These are phyloP conservation scores for Drosophila kepulauana DNA, from an alignment of 1,140 invertebrate genomes.

Conservation along the genomic window DNA sequence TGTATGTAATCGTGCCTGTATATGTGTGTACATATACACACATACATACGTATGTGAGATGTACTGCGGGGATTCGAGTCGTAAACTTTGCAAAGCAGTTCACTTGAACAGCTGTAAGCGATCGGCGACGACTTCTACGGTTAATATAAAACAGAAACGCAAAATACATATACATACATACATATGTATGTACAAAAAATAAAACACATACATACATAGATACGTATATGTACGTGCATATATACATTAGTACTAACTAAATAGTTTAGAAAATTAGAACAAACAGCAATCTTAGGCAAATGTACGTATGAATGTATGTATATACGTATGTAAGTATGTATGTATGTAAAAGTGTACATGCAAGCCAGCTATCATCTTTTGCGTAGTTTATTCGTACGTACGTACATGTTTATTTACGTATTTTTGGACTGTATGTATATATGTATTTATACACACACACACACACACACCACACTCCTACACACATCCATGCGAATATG, in stretches of 20 bases:
- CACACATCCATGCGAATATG: not conserved
- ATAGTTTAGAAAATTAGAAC: constrained; percentile 21
- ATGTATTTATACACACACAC: not conserved
- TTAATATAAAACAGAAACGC: constrained; percentile 42
- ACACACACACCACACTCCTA: not conserved
- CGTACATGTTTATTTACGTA: constrained; percentile 39
- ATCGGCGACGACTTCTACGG: constrained; percentile 71
- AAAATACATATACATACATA: constrained; percentile 22
- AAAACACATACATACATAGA: constrained; percentile 32
- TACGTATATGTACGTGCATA: constrained; percentile 26
- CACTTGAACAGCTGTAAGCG: constrained; percentile 80
- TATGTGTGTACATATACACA: constrained; percentile 25
- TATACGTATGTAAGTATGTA: constrained; percentile 24
- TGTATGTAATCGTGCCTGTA: constrained; percentile 31
- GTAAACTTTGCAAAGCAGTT: constrained; percentile 72
- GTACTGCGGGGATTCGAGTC: constrained; percentile 55
- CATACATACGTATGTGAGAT: constrained; percentile 35
- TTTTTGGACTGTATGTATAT: constrained; percentile 24
- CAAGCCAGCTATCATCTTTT: constrained; percentile 70
- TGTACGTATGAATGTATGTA: constrained; percentile 24
- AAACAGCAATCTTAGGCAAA: constrained; percentile 6
- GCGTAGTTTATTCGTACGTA: constrained; percentile 70
- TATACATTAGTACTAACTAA: constrained; percentile 13
- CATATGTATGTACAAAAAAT: not conserved
- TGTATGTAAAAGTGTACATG: constrained; percentile 23